phyloP scores from a whole-genome alignment of 2,888 invertebrate species.

The Orchesellides sinensis region DNA sequence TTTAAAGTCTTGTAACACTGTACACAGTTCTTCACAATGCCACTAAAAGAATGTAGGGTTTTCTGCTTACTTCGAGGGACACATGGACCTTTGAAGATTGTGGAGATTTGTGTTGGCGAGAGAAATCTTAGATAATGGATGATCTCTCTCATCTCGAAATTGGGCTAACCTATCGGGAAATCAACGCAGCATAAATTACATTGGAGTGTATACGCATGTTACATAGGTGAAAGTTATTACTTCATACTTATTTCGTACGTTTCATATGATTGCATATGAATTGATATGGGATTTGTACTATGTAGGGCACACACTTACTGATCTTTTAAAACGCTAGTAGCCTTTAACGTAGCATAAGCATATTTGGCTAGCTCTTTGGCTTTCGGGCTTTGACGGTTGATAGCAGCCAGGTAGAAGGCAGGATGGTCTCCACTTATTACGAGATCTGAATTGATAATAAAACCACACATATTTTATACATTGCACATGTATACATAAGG shows the following conservation, averaged over 20 bases:
- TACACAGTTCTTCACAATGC: too few species aligned
- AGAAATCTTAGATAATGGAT: conserved; percentile 72
- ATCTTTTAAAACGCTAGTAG: conserved; percentile 81
- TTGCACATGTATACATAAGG: background rate
- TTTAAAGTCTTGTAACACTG: too few species aligned
- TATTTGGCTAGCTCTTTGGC: conserved; percentile 81
- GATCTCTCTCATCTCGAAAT: conserved; percentile 71
- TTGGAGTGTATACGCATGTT: background rate
- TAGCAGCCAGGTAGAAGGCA: conserved; percentile 84
- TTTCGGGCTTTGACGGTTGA: conserved; percentile 83
- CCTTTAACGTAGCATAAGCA: conserved; percentile 85
- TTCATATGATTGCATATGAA: background rate
- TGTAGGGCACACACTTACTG: conserved; percentile 78
- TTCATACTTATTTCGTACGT: too few species aligned
- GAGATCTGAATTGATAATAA: conserved; percentile 79
- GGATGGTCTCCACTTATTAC: conserved; percentile 83
- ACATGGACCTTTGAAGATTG: conserved; percentile 78
- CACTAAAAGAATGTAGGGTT: background rate
- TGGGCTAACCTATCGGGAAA: conserved; percentile 66
- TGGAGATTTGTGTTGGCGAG: conserved; percentile 78
- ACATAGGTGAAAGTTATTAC: too few species aligned
- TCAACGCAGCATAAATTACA: background rate
- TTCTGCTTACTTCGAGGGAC: conserved; percentile 72
- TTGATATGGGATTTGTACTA: background rate
- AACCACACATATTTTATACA: background rate